These are phyloP conservation scores for Ginglymostoma cirratum DNA, from an alignment of 2,113 vertebrate genomes.

Conservation along the genomic window DNA sequence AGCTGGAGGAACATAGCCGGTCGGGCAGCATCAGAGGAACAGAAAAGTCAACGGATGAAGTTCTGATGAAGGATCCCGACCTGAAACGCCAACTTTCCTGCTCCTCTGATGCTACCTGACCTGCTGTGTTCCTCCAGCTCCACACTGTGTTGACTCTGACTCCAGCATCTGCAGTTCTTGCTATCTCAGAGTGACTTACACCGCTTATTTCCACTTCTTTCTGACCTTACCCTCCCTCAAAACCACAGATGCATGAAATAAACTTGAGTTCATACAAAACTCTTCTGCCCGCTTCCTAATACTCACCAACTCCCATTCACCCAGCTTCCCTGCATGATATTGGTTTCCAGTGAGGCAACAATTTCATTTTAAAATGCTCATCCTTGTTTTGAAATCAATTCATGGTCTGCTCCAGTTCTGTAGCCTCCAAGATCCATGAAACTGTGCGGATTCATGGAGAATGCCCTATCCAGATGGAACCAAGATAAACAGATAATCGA, in stretches of 20 bases:
- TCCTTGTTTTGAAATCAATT: not conserved
- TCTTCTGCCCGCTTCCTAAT: not conserved
- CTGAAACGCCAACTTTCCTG: no score
- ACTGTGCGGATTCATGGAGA: not conserved
- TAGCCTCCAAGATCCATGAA: not conserved
- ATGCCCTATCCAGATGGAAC: not conserved
- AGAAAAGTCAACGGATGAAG: no score
- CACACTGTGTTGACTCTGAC: no score
- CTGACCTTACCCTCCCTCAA: not conserved
- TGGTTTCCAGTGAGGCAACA: not conserved
- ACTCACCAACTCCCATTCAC: not conserved
- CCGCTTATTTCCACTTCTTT: not conserved
- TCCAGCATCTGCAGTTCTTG: no score
- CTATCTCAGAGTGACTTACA: no score
- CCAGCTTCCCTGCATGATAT: not conserved
- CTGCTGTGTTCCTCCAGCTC: no score
- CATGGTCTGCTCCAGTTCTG: not conserved
- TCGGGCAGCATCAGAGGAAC: no score
- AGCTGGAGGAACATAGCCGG: no score
- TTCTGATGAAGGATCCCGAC: no score
- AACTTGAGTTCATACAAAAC: not conserved
- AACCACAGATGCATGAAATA: not conserved
- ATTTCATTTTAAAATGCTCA: not conserved
- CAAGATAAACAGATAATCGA: not conserved
- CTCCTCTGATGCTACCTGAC: no score